Evolutionary conservation across 2,797 vertebrate genomes (phyloP).

Genomic region (Clarias pachynema): DNA sequence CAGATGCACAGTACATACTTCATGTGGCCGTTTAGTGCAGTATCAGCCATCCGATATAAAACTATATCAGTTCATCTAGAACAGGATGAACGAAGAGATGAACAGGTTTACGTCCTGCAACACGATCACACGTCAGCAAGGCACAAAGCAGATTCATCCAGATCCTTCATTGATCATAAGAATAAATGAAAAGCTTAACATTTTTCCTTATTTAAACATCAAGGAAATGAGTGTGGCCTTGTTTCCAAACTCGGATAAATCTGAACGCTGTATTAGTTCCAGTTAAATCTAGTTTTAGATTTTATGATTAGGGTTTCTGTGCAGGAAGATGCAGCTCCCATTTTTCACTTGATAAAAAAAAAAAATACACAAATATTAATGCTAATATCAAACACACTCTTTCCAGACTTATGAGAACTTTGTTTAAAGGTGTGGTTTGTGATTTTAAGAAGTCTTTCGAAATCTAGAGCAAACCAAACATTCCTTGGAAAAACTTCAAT

Average conservation of each 20-base stretch:
- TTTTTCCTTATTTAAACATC: no score
- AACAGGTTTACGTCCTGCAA: neutral
- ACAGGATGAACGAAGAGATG: neutral
- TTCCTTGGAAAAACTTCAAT: neutral
- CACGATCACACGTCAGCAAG: neutral
- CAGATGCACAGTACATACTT: neutral
- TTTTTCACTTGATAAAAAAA: neutral
- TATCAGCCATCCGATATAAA: neutral
- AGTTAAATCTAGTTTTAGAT: no score
- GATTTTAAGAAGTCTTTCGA: neutral
- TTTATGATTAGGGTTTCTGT: neutral
- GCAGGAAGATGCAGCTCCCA: neutral
- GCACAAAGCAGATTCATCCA: neutral
- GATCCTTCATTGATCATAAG: neutral
- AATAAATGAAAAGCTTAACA: neutral
- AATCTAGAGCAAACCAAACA: neutral
- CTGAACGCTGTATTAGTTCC: neutral
- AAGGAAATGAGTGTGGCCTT: neutral
- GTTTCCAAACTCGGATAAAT: neutral
- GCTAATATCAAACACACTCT: neutral
- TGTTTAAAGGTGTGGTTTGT: neutral
- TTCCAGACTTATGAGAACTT: conserved; percentile 7
- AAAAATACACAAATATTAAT: neutral
- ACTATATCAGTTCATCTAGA: neutral
- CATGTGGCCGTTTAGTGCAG: conserved; percentile 4